Conservation (phyloP, 2,113 vertebrate species). For the Pardalotus punctatus region DNA sequence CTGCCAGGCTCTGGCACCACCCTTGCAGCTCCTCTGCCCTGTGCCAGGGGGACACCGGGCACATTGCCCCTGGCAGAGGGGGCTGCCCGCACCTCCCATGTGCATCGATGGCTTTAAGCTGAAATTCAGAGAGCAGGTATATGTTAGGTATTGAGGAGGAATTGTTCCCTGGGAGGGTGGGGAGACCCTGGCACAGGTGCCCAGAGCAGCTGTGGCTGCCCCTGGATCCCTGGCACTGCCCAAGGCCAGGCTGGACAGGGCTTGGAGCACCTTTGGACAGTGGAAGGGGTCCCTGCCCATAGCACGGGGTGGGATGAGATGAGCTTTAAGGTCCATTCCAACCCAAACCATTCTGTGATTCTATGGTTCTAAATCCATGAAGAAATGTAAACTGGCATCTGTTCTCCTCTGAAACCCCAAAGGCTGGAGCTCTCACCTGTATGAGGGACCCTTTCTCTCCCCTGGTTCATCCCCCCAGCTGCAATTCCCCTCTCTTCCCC, state of each 20-base stretch:
- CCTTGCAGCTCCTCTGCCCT: neutral
- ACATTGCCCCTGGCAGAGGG: neutral
- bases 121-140: neutral
- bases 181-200: neutral
- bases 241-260: fast-evolving
- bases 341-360: neutral
- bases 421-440: neutral
- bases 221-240: neutral
- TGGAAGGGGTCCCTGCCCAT: neutral
- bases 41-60: fast-evolving
- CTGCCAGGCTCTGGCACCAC: neutral
- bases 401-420: neutral
- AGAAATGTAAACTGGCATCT: neutral
- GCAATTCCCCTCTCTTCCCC: neutral
- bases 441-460: neutral
- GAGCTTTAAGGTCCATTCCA: neutral
- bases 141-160: neutral
- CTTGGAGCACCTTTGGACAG: fast-evolving
- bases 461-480: neutral
- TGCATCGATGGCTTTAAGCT: neutral
- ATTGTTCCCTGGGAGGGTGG: neutral
- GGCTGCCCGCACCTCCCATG: neutral
- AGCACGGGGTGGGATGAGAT: neutral
- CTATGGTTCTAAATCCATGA: neutral
- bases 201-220: neutral